Evolutionary conservation across 2,888 invertebrate species (phyloP), one percentile per base, ranked within the genome.

Genomic region (Ferdinandea cuprea): DNA sequence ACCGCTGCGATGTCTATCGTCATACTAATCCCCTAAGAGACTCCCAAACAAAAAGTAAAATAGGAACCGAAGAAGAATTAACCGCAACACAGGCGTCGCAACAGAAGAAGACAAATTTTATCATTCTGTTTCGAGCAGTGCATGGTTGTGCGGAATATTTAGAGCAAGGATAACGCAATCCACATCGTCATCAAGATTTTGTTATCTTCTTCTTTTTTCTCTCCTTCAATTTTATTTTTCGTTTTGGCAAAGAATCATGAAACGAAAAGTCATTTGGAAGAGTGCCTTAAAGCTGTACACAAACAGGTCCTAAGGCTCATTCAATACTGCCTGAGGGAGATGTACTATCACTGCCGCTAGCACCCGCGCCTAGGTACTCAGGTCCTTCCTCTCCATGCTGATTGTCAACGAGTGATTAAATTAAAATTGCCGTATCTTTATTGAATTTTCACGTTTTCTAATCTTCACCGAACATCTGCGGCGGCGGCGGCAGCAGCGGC

Each of bases 371-470:
- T 17, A n/a, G n/a, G n/a, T n/a, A n/a, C n/a, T n/a, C n/a, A n/a
- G 3, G 6, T 17, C 42, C 56, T 21, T 42, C 21, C 54, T 13
- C 48, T 40, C 56, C 13, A 40, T 37, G 42, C 30, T 65, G 76
- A 81, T 81, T 81, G 81, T 58, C 73, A 61, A 32, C 59, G 71
- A 77, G 71, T 72, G 81, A 81, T 81, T 81, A 81, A 77, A 81
- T 81, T 81, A 81, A 81, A 77, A 81, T 77, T 81, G 76, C 81
- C 71, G 77, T 71, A 81, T 81, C 81, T 72, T 81, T 81, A 81
- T 81, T 81, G 81, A 81, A 81, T 81, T 81, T 77, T 59, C 81
- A 42, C 76, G 66, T 81, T 77, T 77, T 35, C 77, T 71, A 71
- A 81, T 81, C 77, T 81, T 17, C 65, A 25, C 37, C 17, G 8